Percentiles rank a stretch among this genome's conserved stretches.
phyloP scores from a whole-genome alignment of 2,888 invertebrate species.

The Philopedon plagiatum region DNA sequence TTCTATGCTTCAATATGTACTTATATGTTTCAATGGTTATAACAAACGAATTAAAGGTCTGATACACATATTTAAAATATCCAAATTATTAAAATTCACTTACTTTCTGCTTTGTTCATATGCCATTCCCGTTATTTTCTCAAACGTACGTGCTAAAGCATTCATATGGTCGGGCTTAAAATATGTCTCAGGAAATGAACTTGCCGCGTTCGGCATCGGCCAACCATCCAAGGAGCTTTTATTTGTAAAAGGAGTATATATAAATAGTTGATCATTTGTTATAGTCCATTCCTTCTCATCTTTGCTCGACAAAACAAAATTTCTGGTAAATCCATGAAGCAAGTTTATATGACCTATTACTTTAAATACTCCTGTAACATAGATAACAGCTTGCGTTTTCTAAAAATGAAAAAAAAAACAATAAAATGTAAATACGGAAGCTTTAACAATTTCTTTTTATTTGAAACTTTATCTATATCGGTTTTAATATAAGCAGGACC shows the following conservation, averaged over 20 bases:
- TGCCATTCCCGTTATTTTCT: constrained; percentile 45
- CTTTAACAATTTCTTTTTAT: too few relatives aligned
- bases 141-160: constrained; percentile 34
- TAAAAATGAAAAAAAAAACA: not conserved
- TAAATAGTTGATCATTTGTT: constrained; percentile 48
- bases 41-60: too few relatives aligned
- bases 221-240: constrained; percentile 31
- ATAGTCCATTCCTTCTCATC: constrained; percentile 39
- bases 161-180: constrained; percentile 35
- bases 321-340: constrained; percentile 49
- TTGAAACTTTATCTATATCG: too few relatives aligned
- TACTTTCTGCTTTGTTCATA: constrained; percentile 49
- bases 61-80: too few relatives aligned
- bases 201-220: not conserved
- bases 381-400: constrained; percentile 1
- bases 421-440: not conserved
- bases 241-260: constrained; percentile 39
- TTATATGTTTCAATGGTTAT: too few relatives aligned
- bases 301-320: constrained; percentile 39
- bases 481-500: too few relatives aligned
- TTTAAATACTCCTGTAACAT: constrained; percentile 45
- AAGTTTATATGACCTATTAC: too few relatives aligned
- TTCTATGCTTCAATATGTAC: too few relatives aligned
- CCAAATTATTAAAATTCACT: too few relatives aligned
- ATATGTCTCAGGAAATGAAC: constrained; percentile 24